Percentiles rank a stretch among this genome's conserved stretches.
Conservation (phyloP, 2,797 vertebrate genomes). For the Gymnoscopelus microlampas region DNA sequence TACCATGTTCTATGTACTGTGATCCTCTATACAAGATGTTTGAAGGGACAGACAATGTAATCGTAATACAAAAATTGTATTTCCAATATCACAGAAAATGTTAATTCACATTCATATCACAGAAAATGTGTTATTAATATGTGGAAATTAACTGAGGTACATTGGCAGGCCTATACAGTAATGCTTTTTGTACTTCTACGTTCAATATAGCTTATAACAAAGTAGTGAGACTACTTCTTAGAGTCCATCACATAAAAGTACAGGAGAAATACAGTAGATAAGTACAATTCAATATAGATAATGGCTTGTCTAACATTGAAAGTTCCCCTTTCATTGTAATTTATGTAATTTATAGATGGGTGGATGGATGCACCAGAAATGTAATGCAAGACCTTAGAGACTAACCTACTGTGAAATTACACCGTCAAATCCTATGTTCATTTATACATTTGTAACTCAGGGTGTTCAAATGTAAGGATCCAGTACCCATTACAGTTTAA, state of each 20-base stretch:
- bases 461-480: too few species aligned
- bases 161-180: slow-evolving; percentile 7
- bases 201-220: background rate
- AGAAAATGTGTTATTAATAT: background rate
- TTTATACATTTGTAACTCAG: background rate
- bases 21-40: background rate
- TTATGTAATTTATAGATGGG: background rate
- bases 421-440: background rate
- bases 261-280: background rate
- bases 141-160: slow-evolving; percentile 17
- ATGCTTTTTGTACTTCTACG: background rate
- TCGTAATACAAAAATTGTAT: slow-evolving; percentile 25
- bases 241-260: background rate
- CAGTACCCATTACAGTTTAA: too few species aligned
- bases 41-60: slow-evolving; percentile 9
- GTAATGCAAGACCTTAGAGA: too few species aligned
- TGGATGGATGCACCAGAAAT: background rate
- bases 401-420: background rate
- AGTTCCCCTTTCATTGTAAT: background rate
- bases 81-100: background rate
- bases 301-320: background rate
- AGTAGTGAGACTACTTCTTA: background rate
- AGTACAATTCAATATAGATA: background rate
- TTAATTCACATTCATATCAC: too few species aligned
- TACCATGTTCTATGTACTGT: background rate